These are phyloP conservation scores for Sinocyclocheilus maitianheensis DNA, from an alignment of 2,113 vertebrate genomes.

Conservation along the genomic window DNA sequence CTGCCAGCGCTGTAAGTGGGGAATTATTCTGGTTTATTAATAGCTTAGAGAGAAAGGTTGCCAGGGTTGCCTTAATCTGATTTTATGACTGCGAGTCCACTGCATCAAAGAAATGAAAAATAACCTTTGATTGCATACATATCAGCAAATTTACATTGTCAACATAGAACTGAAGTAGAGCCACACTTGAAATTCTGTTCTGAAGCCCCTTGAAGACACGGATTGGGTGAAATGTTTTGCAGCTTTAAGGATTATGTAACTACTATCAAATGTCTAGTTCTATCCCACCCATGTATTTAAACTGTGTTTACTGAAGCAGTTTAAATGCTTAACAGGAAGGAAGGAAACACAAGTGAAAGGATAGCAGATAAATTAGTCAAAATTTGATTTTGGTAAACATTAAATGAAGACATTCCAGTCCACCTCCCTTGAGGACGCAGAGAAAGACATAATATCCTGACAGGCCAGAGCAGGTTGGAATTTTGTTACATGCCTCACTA, in stretches of 20 bases:
- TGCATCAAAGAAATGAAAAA: not conserved
- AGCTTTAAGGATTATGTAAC: constrained; percentile 26
- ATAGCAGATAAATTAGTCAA: not conserved
- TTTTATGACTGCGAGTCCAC: not conserved
- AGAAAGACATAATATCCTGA: not conserved
- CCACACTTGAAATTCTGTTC: not conserved
- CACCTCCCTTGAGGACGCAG: not conserved
- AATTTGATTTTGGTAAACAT: not conserved
- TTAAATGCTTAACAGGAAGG: constrained; percentile 21
- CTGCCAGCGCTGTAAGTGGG: not conserved
- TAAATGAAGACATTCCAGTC: not conserved
- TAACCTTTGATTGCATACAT: not conserved
- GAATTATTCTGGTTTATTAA: constrained; percentile 29
- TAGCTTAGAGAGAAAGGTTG: constrained; percentile 16
- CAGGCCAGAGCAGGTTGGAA: too few species aligned
- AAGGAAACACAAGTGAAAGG: constrained; percentile 3
- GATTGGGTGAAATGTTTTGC: not conserved
- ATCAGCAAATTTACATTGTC: not conserved
- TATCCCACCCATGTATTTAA: constrained; percentile 6
- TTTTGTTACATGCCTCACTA: not conserved
- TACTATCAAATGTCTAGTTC: not conserved
- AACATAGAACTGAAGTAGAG: not conserved
- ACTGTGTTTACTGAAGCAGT: not conserved
- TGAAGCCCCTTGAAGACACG: not conserved
- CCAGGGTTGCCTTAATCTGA: not conserved